Base-by-base conservation (phyloP, 2,797 vertebrate genomes). In the Rhyacichthys aspro region DNA sequence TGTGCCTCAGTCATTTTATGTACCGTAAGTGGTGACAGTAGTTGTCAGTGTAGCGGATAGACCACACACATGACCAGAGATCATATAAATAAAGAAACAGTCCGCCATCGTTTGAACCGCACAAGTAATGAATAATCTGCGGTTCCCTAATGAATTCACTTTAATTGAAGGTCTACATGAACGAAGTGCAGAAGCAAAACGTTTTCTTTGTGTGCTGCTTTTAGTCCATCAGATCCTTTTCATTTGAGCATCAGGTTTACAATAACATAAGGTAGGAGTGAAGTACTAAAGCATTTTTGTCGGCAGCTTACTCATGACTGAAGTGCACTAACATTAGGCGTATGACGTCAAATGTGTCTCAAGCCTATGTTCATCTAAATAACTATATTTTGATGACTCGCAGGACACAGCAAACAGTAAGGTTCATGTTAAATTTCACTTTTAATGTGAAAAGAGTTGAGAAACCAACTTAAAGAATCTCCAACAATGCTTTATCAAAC, bases 391-490 rank as follows among this genome's bases (percentile, higher is more conserved):
- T 77, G 67, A 53, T 9, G 8, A 41, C 9, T 34, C n/a, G n/a
- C n/a, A n/a, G n/a, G n/a, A n/a, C n/a, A n/a, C n/a, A n/a, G n/a
- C n/a, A n/a, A n/a, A n/a, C n/a, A n/a, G n/a, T n/a, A n/a, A n/a
- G n/a, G n/a, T 59, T 76, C 14, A 73, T 70, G 79, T 81, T 83
- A 43, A 68, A 72, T 78, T 68, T 56, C 41, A 28, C 37, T 36
- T 55, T 39, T 60, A 58, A 77, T 74, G n/a, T 64, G 50, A 53
- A 55, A 55, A 74, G 63, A 81, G 57, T 63, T 67, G 49, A 63
- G 64, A 45, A 67, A 54, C 45, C 42, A 55, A 61, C 70, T 84
- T 78, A 83, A 82, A 82, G 67, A 73, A 61, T 83, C 82, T 75
- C 10, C 44, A 47, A 10, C 48, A 63, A 74, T 38, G 56, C 48